A percentile compares a stretch with the other conserved stretches of the same genome.
Conservation (phyloP, 1,140 invertebrate genomes). For the Cydia strobilella region DNA sequence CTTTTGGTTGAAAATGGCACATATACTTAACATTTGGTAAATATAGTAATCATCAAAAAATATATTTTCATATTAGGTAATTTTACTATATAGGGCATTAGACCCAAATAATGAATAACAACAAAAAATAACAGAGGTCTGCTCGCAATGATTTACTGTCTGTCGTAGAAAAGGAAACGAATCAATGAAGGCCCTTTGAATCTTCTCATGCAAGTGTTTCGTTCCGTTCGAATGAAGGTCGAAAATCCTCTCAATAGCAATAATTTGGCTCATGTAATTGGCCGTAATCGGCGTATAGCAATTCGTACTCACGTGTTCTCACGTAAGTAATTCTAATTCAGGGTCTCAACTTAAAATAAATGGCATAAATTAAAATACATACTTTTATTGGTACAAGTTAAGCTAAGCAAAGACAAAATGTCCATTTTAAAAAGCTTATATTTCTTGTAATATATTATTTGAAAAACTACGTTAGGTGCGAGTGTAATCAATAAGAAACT, state of each 20-base stretch:
- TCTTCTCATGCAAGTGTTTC: conserved; percentile 20
- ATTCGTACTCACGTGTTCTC: conserved; percentile 46
- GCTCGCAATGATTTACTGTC: not conserved
- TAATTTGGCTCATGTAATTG: conserved; percentile 48
- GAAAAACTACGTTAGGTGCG: not conserved
- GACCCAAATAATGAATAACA: too few relatives aligned
- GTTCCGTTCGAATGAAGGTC: conserved; percentile 40
- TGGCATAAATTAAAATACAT: not conserved
- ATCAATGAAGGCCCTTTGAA: conserved; percentile 31
- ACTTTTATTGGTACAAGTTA: not conserved
- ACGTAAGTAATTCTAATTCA: conserved; percentile 35
- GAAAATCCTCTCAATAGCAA: conserved; percentile 48
- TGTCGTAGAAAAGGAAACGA: conserved; percentile 5
- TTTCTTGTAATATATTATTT: not conserved
- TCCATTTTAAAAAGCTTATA: not conserved
- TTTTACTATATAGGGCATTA: too few relatives aligned
- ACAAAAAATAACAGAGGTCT: not conserved
- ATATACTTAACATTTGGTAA: too few relatives aligned
- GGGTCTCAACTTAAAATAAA: conserved; percentile 17
- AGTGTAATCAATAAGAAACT: conserved; percentile 12
- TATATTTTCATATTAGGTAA: too few relatives aligned
- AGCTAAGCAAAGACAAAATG: not conserved
- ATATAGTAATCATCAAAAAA: too few relatives aligned
- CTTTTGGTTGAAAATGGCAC: too few relatives aligned
- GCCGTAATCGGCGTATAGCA: conserved; percentile 42